Percentiles rank a stretch among this genome's conserved stretches.
These are phyloP conservation scores for Portevinia maculata DNA, from an alignment of 2,888 invertebrate genomes.

Conservation along the genomic window DNA sequence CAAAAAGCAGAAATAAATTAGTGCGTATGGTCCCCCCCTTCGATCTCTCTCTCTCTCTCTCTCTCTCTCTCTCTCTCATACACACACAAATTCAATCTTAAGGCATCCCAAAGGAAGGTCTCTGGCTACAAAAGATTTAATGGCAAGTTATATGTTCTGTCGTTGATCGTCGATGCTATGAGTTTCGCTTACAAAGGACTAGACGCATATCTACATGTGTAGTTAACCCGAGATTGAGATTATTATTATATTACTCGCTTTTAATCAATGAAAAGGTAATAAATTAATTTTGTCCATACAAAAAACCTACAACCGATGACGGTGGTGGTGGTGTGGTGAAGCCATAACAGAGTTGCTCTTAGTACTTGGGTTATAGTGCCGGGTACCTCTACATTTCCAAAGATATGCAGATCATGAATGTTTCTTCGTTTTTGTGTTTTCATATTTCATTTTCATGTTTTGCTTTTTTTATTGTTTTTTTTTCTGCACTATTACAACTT, in stretches of 20 bases:
- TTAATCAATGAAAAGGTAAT: slow-evolving; percentile 69
- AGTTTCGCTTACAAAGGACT: slow-evolving; percentile 7
- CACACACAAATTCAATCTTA: too few relatives aligned
- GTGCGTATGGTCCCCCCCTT: slow-evolving; percentile 53
- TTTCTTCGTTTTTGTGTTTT: slow-evolving; percentile 34
- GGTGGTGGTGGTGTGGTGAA: slow-evolving; percentile 5
- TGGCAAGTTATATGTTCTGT: slow-evolving; percentile 36
- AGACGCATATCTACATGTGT: slow-evolving; percentile 46
- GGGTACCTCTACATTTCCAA: slow-evolving; percentile 28
- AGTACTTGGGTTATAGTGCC: slow-evolving; percentile 12
- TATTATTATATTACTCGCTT: slow-evolving; percentile 68
- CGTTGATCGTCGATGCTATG: slow-evolving; percentile 13
- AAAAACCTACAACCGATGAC: slow-evolving; percentile 7
- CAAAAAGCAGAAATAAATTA: slow-evolving; percentile 47
- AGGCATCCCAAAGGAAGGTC: slow-evolving; percentile 6
- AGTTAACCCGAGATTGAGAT: slow-evolving; percentile 59
- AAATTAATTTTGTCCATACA: slow-evolving; percentile 60
- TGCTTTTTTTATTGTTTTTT: neutral
- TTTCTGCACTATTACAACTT: slow-evolving; percentile 37
- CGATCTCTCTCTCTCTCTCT: slow-evolving; percentile 9
- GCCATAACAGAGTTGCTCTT: slow-evolving; percentile 10
- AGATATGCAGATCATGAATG: slow-evolving; percentile 60
- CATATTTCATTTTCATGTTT: slow-evolving; percentile 27
- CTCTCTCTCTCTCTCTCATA: too few relatives aligned
- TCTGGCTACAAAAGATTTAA: slow-evolving; percentile 24